These are phyloP conservation scores for Halocaridina rubra DNA, from an alignment of 2,888 invertebrate genomes.

Conservation along the genomic window DNA sequence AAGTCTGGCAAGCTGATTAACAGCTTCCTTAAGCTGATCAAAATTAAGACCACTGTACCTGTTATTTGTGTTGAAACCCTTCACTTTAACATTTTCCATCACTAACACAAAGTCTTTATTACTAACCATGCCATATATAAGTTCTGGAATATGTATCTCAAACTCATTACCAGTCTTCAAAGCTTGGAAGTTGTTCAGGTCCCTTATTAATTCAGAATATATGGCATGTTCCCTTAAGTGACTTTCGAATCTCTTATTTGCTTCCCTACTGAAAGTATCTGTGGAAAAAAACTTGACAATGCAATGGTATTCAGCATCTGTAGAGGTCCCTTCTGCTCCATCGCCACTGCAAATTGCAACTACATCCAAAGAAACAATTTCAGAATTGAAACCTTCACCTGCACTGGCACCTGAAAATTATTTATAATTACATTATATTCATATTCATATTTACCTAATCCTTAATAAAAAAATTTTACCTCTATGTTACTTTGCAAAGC, in stretches of 20 bases:
- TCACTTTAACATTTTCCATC: constrained; percentile 46
- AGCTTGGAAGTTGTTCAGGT: constrained; percentile 28
- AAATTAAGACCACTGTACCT: constrained; percentile 32
- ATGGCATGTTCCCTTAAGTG: constrained; percentile 18
- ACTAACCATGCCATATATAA: constrained; percentile 39
- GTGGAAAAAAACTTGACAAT: constrained; percentile 43
- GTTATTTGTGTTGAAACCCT: constrained; percentile 32
- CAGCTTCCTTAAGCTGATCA: constrained; percentile 11
- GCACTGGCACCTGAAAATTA: constrained; percentile 28
- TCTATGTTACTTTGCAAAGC: too few relatives aligned
- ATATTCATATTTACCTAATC: too few relatives aligned
- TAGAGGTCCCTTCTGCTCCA: too few relatives aligned
- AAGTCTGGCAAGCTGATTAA: constrained; percentile 37
- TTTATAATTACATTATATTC: too few relatives aligned
- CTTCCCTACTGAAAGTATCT: constrained; percentile 30
- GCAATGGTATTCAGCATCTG: constrained; percentile 7
- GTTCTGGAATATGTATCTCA: constrained; percentile 15
- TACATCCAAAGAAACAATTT: constrained; percentile 36
- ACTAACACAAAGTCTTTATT: constrained; percentile 31
- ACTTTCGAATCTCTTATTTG: not conserved
- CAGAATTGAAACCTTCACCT: constrained; percentile 55
- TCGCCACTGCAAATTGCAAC: too few relatives aligned
- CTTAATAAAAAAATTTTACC: too few relatives aligned
- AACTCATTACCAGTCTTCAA: constrained; percentile 10
- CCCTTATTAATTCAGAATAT: constrained; percentile 32